phyloP scores from a whole-genome alignment of 2,888 invertebrate species.

The Scaptodrosophila latifasciaeformis region DNA sequence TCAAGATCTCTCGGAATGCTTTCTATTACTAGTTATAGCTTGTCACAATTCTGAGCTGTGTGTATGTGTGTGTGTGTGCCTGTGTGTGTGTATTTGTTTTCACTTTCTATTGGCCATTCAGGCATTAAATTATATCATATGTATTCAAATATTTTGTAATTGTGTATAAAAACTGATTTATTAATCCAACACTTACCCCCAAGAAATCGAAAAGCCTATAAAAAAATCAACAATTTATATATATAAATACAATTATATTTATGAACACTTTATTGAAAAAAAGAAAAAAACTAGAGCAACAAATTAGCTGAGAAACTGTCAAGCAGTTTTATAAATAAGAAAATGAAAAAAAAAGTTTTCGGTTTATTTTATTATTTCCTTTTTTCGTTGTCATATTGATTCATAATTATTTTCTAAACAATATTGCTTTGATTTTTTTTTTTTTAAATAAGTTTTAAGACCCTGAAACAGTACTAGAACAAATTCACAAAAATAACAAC shows the following conservation, averaged over 20 bases:
- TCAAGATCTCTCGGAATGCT: too few relatives aligned
- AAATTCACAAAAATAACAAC: too few relatives aligned
- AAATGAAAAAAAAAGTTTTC: too few relatives aligned
- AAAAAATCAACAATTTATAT: slow-evolving; percentile 20
- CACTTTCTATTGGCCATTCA: slow-evolving; percentile 13
- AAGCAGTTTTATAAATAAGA: too few relatives aligned
- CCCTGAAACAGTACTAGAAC: too few relatives aligned
- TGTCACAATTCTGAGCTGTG: slow-evolving; percentile 20
- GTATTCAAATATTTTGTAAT: slow-evolving; percentile 14
- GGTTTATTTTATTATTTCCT: too few relatives aligned
- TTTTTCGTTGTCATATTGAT: too few relatives aligned
- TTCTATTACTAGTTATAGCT: too few relatives aligned
- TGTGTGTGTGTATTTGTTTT: slow-evolving; percentile 32
- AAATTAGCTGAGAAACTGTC: slow-evolving; percentile 1
- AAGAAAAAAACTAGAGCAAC: not conserved
- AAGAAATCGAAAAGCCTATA: slow-evolving; percentile 75
- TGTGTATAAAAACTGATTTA: slow-evolving; percentile 5
- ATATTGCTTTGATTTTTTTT: too few relatives aligned
- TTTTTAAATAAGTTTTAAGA: too few relatives aligned
- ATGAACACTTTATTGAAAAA: not conserved
- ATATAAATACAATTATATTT: not conserved
- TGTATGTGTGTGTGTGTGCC: slow-evolving; percentile 35
- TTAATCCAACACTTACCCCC: slow-evolving; percentile 61
- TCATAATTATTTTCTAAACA: too few relatives aligned
- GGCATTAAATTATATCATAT: slow-evolving; percentile 12